Evolutionary conservation across 2,797 vertebrate genomes (phyloP).

Genomic region (Tragelaphus oryx): DNA sequence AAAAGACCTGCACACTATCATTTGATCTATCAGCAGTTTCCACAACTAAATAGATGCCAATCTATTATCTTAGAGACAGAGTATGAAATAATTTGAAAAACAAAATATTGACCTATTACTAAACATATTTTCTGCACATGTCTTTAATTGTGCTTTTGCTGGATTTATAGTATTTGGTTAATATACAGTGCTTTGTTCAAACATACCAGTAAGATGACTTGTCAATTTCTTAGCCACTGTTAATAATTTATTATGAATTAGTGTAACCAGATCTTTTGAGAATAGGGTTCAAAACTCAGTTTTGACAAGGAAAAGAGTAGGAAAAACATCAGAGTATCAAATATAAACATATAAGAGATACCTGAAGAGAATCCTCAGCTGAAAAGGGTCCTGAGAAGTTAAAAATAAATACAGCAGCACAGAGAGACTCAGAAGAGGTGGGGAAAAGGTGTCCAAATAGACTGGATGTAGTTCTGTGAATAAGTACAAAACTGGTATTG

Average conservation of each 20-base stretch:
- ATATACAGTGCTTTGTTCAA: not conserved
- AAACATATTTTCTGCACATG: not conserved
- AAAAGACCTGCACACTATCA: not conserved
- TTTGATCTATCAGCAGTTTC: not conserved
- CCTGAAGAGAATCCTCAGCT: not conserved
- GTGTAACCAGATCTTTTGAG: not conserved
- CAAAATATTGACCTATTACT: not conserved
- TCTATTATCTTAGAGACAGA: not conserved
- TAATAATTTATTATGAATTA: not conserved
- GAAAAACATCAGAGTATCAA: not conserved
- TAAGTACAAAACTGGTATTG: not conserved
- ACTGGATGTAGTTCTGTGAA: not conserved
- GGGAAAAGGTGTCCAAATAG: not conserved
- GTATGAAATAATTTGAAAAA: not conserved
- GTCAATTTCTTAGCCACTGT: not conserved
- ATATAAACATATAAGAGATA: not conserved
- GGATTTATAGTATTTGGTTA: not conserved
- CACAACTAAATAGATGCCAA: not conserved
- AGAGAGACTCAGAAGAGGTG: not conserved
- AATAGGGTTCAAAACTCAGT: not conserved
- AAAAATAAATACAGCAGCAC: not conserved
- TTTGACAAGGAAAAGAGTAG: not conserved
- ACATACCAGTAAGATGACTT: not conserved
- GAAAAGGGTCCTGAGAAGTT: not conserved
- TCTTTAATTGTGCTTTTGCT: not conserved